A percentile compares a stretch with the other conserved stretches of the same genome.
Evolutionary conservation across 2,113 vertebrate genomes (phyloP).

Genomic region (Lonchura striata): DNA sequence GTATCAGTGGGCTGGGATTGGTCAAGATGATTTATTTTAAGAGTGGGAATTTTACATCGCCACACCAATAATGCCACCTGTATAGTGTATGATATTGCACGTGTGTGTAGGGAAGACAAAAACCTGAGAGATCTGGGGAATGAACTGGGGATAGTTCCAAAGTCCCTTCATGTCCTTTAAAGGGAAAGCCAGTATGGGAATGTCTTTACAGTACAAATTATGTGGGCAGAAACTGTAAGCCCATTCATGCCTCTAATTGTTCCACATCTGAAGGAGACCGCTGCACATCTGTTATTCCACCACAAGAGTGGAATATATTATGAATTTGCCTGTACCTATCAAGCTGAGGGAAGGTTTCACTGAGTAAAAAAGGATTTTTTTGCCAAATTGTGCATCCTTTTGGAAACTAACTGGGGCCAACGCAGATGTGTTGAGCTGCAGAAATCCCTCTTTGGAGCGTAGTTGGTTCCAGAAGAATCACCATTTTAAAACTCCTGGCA

Average conservation of each 20-base stretch:
- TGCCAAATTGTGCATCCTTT: constrained; percentile 49
- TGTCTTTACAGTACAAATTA: background rate
- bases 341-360: constrained; percentile 17
- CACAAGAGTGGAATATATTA: constrained; percentile 45
- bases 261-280: constrained; percentile 35
- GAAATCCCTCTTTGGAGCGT: constrained; percentile 38
- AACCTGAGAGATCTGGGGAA: background rate
- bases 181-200: background rate
- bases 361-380: background rate
- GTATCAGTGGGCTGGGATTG: background rate
- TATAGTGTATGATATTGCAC: background rate
- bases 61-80: accelerated
- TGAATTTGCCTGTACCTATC: constrained; percentile 38
- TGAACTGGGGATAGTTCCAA: background rate
- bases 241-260: constrained; percentile 22
- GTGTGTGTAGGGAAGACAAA: background rate
- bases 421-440: constrained; percentile 42
- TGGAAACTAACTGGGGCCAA: constrained; percentile 55
- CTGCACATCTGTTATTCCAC: constrained; percentile 43
- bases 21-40: background rate
- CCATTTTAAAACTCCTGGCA: constrained; percentile 26
- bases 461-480: constrained; percentile 29
- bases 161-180: background rate
- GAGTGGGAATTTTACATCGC: background rate
- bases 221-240: background rate